Conservation (phyloP, 2,888 invertebrate species). For the Eupithecia abbreviata region DNA sequence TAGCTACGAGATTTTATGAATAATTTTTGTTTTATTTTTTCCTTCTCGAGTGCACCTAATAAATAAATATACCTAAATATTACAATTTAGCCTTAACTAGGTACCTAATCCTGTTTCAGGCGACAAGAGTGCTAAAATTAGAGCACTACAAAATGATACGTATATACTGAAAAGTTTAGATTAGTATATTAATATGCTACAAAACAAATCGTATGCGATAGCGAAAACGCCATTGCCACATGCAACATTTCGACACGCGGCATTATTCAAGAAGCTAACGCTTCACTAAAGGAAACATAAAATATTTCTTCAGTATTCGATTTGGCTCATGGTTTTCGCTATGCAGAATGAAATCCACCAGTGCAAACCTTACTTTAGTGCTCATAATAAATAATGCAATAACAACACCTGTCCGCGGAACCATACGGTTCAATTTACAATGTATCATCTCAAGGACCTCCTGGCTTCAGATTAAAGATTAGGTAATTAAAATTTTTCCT, state of each 20-base stretch:
- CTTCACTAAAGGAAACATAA: neutral
- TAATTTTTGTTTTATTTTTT: too few species aligned
- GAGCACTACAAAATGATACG: neutral
- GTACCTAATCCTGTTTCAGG: too few species aligned
- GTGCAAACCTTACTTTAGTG: slow-evolving; percentile 11
- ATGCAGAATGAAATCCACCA: slow-evolving; percentile 5
- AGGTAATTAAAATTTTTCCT: slow-evolving; percentile 76
- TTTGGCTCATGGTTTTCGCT: neutral
- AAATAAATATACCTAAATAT: too few species aligned
- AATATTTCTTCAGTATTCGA: neutral
- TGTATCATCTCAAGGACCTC: slow-evolving; percentile 61
- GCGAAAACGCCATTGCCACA: neutral
- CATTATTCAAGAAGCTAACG: slow-evolving; percentile 4
- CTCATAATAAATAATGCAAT: slow-evolving; percentile 41
- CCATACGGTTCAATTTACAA: slow-evolving; percentile 52
- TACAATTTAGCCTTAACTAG: too few species aligned
- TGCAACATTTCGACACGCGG: slow-evolving; percentile 6
- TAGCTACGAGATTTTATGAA: too few species aligned
- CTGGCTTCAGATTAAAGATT: slow-evolving; percentile 70
- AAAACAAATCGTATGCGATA: slow-evolving; percentile 2
- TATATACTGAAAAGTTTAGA: neutral
- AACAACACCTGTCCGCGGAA: slow-evolving; percentile 46
- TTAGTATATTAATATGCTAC: neutral
- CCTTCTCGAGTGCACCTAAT: too few species aligned
- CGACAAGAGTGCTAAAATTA: too few species aligned